These are phyloP conservation scores for Miniopterus natalensis DNA, from an alignment of 2,113 vertebrate species.

Conservation along the genomic window DNA sequence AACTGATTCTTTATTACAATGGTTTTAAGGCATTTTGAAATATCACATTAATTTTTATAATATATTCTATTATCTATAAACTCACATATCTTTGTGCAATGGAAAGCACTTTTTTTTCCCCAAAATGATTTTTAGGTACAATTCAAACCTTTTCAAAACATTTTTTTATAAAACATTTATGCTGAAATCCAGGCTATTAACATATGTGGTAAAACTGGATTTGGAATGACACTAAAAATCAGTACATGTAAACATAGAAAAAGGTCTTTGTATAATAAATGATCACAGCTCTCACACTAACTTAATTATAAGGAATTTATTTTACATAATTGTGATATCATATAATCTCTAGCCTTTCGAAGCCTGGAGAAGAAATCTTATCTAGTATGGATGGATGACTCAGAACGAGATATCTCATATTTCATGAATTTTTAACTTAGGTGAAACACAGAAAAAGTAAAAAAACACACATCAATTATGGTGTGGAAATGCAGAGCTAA, in stretches of 20 bases:
- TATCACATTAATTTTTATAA: neutral
- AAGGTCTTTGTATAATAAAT: neutral
- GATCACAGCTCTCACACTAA: neutral
- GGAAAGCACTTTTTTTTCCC: neutral
- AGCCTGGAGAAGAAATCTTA: neutral
- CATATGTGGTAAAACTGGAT: neutral
- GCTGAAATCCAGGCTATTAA: neutral
- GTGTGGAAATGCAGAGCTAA: neutral
- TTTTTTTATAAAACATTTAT: neutral
- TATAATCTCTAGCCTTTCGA: neutral
- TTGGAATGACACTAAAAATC: neutral
- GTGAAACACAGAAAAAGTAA: neutral
- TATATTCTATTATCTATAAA: neutral
- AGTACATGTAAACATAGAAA: neutral
- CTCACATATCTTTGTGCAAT: neutral
- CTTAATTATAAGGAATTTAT: neutral
- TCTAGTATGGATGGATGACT: neutral
- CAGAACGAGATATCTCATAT: neutral
- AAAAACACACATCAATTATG: neutral
- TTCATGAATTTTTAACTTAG: neutral
- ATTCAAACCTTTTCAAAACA: too few relatives aligned
- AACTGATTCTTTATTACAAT: neutral
- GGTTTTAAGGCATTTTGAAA: neutral
- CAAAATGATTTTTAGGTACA: neutral
- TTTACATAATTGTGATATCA: neutral